A percentile compares a stretch with the other conserved stretches of the same genome.
These are phyloP conservation scores for Tenrec ecaudatus DNA, from an alignment of 2,113 vertebrate genomes.

Conservation along the genomic window DNA sequence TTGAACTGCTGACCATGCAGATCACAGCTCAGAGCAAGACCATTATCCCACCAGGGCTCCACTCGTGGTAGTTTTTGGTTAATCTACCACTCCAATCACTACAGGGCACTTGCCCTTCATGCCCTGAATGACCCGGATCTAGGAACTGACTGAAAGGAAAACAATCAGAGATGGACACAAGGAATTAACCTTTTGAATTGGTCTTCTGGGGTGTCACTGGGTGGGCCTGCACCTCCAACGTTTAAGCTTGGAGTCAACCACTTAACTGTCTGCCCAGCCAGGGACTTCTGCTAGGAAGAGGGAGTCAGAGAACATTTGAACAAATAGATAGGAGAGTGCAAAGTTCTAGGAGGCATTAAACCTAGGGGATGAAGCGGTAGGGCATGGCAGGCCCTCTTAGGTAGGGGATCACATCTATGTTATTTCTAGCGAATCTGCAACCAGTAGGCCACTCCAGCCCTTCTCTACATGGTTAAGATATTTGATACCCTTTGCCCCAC, in stretches of 20 bases:
- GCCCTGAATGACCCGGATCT: too few species aligned
- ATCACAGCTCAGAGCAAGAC: too few species aligned
- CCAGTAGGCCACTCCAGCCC: too few species aligned
- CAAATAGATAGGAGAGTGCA: not conserved
- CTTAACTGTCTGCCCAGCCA: not conserved
- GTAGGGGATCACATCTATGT: not conserved
- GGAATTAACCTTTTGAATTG: too few species aligned
- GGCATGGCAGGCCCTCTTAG: not conserved
- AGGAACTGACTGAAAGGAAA: too few species aligned
- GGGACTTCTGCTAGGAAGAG: not conserved
- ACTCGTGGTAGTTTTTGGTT: too few species aligned
- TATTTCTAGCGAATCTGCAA: too few species aligned
- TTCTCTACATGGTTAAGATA: not conserved
- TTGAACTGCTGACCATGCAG: too few species aligned
- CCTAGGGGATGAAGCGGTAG: not conserved
- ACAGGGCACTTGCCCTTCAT: too few species aligned
- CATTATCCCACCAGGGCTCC: too few species aligned
- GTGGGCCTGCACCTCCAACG: not conserved
- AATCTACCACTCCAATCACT: too few species aligned
- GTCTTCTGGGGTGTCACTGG: not conserved
- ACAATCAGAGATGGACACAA: too few species aligned
- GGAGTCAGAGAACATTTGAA: not conserved
- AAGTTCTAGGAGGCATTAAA: not conserved
- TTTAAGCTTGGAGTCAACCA: not conserved
- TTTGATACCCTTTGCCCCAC: not conserved